These are phyloP conservation scores for Amphipoea oculea DNA, from an alignment of 2,888 invertebrate genomes.

Conservation along the genomic window DNA sequence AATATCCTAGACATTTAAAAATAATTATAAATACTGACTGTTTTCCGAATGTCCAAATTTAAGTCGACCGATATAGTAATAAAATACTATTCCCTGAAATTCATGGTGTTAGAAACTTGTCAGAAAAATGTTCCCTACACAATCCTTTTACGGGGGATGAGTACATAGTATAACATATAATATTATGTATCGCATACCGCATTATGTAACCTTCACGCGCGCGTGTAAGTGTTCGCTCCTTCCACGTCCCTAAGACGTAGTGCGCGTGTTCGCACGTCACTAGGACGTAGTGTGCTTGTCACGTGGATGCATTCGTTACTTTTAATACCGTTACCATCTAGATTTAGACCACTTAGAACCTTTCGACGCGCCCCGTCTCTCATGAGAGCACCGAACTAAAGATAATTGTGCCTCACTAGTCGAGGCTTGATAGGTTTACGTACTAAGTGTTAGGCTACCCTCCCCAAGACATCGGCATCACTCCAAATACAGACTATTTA, in stretches of 20 bases:
- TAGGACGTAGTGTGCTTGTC: slow-evolving; percentile 67
- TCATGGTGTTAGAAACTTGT: background rate
- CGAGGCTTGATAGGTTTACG: slow-evolving; percentile 6
- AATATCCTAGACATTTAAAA: background rate
- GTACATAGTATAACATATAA: slow-evolving; percentile 65
- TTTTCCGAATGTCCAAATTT: background rate
- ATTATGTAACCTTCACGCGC: slow-evolving; percentile 57
- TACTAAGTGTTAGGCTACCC: slow-evolving; percentile 13
- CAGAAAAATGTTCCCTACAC: background rate
- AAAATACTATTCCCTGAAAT: slow-evolving; percentile 1
- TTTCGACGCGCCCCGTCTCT: background rate
- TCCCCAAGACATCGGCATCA: background rate
- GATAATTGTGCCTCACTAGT: slow-evolving; percentile 8
- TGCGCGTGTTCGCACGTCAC: slow-evolving; percentile 42
- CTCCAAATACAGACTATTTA: background rate
- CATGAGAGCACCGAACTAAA: background rate
- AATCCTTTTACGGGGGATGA: slow-evolving; percentile 71
- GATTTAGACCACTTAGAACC: slow-evolving; percentile 43
- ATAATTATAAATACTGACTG: slow-evolving; percentile 1
- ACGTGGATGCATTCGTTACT: slow-evolving; percentile 69
- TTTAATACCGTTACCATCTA: slow-evolving; percentile 14
- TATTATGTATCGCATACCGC: slow-evolving; percentile 67
- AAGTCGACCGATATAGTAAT: background rate
- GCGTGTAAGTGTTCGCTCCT: slow-evolving; percentile 36
- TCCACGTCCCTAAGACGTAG: slow-evolving; percentile 19